phyloP scores from a whole-genome alignment of 2,888 invertebrate species.

The Eretmocerus hayati region DNA sequence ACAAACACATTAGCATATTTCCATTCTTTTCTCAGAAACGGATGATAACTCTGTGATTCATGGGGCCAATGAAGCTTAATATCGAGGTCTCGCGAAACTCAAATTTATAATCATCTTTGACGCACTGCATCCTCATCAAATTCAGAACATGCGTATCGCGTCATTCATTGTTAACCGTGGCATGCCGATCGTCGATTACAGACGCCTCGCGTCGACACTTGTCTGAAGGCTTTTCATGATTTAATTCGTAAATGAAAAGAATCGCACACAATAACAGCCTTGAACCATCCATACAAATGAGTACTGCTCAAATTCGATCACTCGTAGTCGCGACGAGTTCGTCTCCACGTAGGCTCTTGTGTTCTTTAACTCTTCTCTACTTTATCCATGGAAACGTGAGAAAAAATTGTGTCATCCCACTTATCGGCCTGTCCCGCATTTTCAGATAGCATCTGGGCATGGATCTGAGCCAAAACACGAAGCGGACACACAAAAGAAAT shows the following conservation, averaged over 20 bases:
- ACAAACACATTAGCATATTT: too few species aligned
- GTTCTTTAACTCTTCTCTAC: neutral
- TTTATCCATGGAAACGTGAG: too few species aligned
- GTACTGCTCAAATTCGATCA: too few species aligned
- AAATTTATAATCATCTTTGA: too few species aligned
- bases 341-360: neutral
- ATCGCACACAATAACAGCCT: neutral
- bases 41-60: too few species aligned
- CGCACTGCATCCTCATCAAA: neutral
- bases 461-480: neutral
- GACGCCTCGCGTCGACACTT: constrained; percentile 35
- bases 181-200: constrained; percentile 20
- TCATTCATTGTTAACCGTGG: neutral
- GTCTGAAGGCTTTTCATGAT: neutral
- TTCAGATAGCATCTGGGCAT: constrained; percentile 8
- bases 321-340: too few species aligned
- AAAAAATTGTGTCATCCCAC: too few species aligned
- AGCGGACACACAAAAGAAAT: constrained; percentile 20
- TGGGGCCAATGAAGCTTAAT: too few species aligned
- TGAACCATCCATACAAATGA: neutral
- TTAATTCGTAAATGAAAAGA: neutral
- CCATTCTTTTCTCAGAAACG: too few species aligned
- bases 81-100: too few species aligned
- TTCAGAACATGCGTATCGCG: neutral
- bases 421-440: constrained; percentile 3